Evolutionary conservation across 2,797 vertebrate species (phyloP).

Genomic region (Sylvia borin): DNA sequence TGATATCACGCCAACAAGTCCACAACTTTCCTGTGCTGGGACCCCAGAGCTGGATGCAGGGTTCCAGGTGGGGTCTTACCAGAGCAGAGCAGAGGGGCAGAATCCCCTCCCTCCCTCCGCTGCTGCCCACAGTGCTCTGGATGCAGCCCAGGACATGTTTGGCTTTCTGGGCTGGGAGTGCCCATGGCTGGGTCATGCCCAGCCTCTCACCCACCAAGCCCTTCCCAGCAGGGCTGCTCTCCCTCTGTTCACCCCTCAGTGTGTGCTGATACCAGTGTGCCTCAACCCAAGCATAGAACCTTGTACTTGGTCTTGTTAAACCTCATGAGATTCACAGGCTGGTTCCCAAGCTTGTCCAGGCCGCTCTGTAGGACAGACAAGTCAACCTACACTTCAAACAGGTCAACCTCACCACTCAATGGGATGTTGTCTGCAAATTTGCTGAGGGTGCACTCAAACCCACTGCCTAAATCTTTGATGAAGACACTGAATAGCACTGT

Average conservation of each 20-base stretch:
- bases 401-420: not conserved
- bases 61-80: not conserved
- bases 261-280: fast-evolving
- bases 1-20: fast-evolving
- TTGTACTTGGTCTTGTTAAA: not conserved
- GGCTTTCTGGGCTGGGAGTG: not conserved
- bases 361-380: not conserved
- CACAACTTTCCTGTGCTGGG: fast-evolving
- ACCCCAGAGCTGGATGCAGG: not conserved
- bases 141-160: not conserved
- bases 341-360: fast-evolving
- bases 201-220: not conserved
- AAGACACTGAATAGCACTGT: not conserved
- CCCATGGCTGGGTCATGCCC: not conserved
- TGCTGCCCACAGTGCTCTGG: not conserved
- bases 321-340: too few relatives aligned
- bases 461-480: not conserved
- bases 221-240: not conserved
- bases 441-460: not conserved
- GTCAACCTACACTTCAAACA: not conserved
- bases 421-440: not conserved
- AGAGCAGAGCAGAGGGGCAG: not conserved
- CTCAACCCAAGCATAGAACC: not conserved
- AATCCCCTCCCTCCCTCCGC: not conserved
- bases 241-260: not conserved